Evolutionary conservation across 2,797 vertebrate genomes (phyloP).

Genomic region (Pseudotriccus pelzelni): DNA sequence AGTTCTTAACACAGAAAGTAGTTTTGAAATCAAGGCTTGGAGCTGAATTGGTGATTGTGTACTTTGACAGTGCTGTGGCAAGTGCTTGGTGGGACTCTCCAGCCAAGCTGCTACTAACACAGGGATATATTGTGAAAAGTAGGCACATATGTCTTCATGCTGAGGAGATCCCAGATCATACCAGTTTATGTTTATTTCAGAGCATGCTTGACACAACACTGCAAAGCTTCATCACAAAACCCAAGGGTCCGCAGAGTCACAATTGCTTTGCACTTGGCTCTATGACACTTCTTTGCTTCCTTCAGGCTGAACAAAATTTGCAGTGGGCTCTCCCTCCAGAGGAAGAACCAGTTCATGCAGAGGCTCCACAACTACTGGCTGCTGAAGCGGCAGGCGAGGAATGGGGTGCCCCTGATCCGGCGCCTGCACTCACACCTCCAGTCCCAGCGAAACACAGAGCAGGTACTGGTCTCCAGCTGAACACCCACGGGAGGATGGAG

Average conservation of each 20-base stretch:
- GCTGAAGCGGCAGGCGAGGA: slow-evolving; percentile 93
- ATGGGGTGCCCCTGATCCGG: slow-evolving; percentile 94
- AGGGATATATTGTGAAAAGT: neutral
- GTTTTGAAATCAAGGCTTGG: neutral
- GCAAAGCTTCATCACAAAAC: neutral
- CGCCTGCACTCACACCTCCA: slow-evolving; percentile 93
- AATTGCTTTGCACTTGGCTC: neutral
- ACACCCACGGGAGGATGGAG: rapidly evolving
- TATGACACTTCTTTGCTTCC: slow-evolving; percentile 46
- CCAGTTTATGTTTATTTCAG: neutral
- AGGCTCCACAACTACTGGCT: slow-evolving; percentile 98
- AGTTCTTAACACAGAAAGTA: neutral
- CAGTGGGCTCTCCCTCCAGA: slow-evolving; percentile 92
- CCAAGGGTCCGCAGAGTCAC: rapidly evolving
- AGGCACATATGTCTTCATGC: neutral
- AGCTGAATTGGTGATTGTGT: neutral
- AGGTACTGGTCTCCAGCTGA: slow-evolving; percentile 74
- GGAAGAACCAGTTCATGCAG: slow-evolving; percentile 98
- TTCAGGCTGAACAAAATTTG: slow-evolving; percentile 96
- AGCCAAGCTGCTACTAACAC: neutral
- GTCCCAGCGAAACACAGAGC: slow-evolving; percentile 87
- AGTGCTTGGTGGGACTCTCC: neutral
- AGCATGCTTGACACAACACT: neutral
- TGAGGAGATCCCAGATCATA: neutral
- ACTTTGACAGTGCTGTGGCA: neutral